phyloP scores from a whole-genome alignment of 2,888 invertebrate species.

The Synanthedon vespiformis region DNA sequence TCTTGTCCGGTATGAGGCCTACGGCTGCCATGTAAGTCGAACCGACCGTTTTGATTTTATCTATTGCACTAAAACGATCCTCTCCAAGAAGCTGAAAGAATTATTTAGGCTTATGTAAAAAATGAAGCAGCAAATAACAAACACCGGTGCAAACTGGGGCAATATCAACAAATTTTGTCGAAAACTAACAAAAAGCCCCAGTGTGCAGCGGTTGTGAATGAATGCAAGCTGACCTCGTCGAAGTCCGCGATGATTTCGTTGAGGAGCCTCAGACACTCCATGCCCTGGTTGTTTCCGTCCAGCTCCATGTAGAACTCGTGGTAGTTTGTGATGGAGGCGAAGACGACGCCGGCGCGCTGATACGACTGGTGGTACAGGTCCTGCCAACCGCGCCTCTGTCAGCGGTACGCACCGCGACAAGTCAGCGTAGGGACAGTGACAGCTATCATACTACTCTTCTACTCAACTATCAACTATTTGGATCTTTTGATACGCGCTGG shows the following conservation, averaged over 20 bases:
- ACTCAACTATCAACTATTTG: background rate
- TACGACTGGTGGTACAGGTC: conserved; percentile 95
- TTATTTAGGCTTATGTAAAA: background rate
- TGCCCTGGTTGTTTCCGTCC: conserved; percentile 91
- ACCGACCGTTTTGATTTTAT: conserved; percentile 94
- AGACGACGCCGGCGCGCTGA: conserved; percentile 89
- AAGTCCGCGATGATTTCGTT: conserved; percentile 96
- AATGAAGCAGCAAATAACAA: too few relatives aligned
- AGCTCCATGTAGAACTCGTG: conserved; percentile 94
- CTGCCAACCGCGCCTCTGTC: conserved; percentile 37
- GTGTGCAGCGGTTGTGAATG: background rate
- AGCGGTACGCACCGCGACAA: conserved; percentile 12
- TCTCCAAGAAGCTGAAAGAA: conserved; percentile 79
- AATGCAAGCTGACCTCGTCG: conserved; percentile 77
- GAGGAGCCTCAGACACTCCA: conserved; percentile 87
- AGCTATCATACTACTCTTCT: conserved; percentile 2
- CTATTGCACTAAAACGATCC: conserved; percentile 86
- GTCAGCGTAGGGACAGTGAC: conserved; percentile 21
- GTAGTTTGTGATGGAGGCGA: conserved; percentile 94
- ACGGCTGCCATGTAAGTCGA: conserved; percentile 95
- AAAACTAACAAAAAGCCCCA: too few relatives aligned
- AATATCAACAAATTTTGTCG: too few relatives aligned
- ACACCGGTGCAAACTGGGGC: too few relatives aligned
- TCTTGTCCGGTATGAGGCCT: conserved; percentile 86
- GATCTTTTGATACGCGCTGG: too few relatives aligned